Base-by-base conservation (phyloP, 2,888 invertebrate species). In the Hipparchia semele region DNA sequence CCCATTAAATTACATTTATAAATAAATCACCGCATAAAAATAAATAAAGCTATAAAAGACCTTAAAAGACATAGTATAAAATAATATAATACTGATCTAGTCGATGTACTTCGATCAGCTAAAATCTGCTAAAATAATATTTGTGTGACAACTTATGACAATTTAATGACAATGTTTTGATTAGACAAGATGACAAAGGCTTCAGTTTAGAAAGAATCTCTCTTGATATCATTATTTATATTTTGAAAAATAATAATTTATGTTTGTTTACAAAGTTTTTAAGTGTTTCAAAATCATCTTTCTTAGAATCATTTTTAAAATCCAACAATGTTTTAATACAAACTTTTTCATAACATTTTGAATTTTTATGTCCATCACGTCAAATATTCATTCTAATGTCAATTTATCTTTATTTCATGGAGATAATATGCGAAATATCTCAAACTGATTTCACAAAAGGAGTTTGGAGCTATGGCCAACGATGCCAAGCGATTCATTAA, bases 381-480 rank as follows among this genome's bases (percentile, higher is more conserved):
- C n/a, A 59, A 59, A 23, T 59, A 9, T 59, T 59, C 8, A 13
- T 62, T 62, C 7, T 3, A 58, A 46, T 68, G 67, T 45, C 58
- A 46, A 59, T 68, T 56, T 54, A 46, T 49, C 13, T 39, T 59
- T 59, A 65, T 71, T 71, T 71, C n/a, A 59, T 6, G 45, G 59
- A 54, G 10, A 45, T 23, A 54, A 23, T 6, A 58, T 23, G 61
- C 60, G 46, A 72, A 59, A 39, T 33, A 54, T 39, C 6, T 70
- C 77, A 75, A 77, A 69, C 70, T 76, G 74, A 72, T 76, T 75
- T 74, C 69, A 46, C 59, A 49, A 64, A 66, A 68, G 39, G 68
- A 75, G 10, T 69, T 80, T 56, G 62, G 54, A 61, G 77, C 51
- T 33, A 88, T 88, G 86, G 81, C 79, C 60, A 86, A 86, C 59